Evolutionary conservation across 2,888 invertebrate species (phyloP).

Genomic region (Tipula confusa): DNA sequence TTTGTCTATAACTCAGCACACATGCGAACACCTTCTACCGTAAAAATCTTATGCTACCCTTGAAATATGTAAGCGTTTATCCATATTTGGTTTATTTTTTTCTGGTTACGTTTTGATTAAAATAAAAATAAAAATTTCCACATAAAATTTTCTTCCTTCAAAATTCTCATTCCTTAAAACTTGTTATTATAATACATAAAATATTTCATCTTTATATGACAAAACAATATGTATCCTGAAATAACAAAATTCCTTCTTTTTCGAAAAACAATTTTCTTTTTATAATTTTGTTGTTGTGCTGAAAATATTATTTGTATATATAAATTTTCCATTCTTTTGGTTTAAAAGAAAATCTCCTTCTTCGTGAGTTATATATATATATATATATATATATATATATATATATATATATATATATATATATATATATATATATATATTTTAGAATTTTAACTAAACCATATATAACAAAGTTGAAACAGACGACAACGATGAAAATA

Average conservation of each 20-base stretch:
- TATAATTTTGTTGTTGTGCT: not conserved
- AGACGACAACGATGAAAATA: not conserved
- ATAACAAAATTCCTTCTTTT: not conserved
- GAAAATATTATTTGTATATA: not conserved
- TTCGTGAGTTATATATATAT: no score
- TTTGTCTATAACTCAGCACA: not conserved
- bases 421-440: not conserved
- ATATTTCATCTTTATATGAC: not conserved
- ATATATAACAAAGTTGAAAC: not conserved
- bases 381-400: no score
- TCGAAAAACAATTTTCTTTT: not conserved
- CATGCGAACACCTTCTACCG: not conserved
- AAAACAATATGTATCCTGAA: conserved; percentile 14
- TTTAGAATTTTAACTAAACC: not conserved
- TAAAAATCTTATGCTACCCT: not conserved
- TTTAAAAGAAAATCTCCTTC: not conserved
- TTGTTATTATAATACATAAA: not conserved
- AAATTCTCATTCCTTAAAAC: no score
- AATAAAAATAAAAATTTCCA: not conserved
- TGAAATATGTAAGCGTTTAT: not conserved
- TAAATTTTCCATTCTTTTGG: not conserved
- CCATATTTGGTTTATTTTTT: no score
- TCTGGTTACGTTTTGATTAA: not conserved
- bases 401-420: no score
- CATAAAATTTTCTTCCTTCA: not conserved